phyloP scores from a whole-genome alignment of 2,113 vertebrate species.

The Osmerus eperlanus region DNA sequence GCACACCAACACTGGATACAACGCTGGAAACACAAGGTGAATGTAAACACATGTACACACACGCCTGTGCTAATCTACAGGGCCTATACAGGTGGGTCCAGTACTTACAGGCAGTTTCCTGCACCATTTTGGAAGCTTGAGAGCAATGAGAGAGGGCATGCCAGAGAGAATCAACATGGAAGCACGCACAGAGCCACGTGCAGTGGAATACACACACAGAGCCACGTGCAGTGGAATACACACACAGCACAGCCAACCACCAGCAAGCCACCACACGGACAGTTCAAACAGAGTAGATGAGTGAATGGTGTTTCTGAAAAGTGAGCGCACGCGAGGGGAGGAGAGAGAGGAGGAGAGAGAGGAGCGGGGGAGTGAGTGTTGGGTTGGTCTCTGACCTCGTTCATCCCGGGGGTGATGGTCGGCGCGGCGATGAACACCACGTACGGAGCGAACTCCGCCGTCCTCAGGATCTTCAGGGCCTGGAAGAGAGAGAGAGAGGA shows the following conservation, averaged over 20 bases:
- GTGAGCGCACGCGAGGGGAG: too few relatives aligned
- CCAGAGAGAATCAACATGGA: constrained; percentile 8
- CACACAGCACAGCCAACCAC: background rate
- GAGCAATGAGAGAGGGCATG: constrained; percentile 63
- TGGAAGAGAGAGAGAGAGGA: constrained; percentile 37
- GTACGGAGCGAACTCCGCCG: constrained; percentile 89
- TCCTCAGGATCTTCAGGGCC: constrained; percentile 90
- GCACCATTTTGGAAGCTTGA: constrained; percentile 90
- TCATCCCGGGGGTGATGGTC: constrained; percentile 88
- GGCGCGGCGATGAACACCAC: constrained; percentile 90
- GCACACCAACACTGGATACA: background rate
- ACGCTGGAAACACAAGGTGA: background rate
- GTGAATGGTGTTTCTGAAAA: background rate
- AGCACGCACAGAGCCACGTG: background rate
- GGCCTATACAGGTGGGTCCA: background rate
- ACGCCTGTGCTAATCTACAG: background rate
- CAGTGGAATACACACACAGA: background rate
- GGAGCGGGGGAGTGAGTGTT: background rate
- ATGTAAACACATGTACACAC: background rate
- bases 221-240: background rate
- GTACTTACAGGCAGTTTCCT: constrained; percentile 92
- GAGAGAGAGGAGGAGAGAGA: too few relatives aligned
- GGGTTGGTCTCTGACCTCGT: constrained; percentile 74
- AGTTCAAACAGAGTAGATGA: background rate
- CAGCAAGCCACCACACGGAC: constrained; percentile 6